phyloP scores from a whole-genome alignment of 1,140 invertebrate species.

The Bombus ignitus region DNA sequence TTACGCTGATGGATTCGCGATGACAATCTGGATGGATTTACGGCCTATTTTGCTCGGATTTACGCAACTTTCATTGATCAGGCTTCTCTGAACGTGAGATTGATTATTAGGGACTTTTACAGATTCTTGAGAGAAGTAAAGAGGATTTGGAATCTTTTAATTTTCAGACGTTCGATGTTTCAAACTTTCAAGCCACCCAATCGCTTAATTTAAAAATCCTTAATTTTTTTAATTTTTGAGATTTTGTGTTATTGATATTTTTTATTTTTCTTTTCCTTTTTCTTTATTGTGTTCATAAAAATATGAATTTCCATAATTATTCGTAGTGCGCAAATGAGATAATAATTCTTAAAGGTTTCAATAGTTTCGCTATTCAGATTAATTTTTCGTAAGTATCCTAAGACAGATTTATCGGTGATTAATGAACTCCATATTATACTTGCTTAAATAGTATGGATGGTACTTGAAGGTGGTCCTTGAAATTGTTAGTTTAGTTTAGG shows the following conservation, averaged over 20 bases:
- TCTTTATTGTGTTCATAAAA: background rate
- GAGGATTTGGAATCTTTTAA: background rate
- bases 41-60: background rate
- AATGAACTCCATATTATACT: background rate
- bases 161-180: no score
- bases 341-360: no score
- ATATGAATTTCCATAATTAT: no score
- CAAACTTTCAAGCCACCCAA: no score
- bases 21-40: background rate
- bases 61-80: background rate
- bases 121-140: background rate
- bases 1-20: background rate
- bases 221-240: no score
- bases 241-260: background rate
- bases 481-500: background rate
- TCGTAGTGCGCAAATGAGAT: no score
- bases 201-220: no score
- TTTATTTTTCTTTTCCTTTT: background rate
- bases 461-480: background rate
- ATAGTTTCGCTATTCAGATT: background rate
- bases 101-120: background rate
- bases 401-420: no score
- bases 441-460: background rate
- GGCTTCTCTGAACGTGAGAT: background rate
- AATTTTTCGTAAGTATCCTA: background rate